A percentile compares a stretch with the other conserved stretches of the same genome.
Evolutionary conservation across 2,797 vertebrate genomes (phyloP).

Genomic region (Rhabdophis nuchalis): DNA sequence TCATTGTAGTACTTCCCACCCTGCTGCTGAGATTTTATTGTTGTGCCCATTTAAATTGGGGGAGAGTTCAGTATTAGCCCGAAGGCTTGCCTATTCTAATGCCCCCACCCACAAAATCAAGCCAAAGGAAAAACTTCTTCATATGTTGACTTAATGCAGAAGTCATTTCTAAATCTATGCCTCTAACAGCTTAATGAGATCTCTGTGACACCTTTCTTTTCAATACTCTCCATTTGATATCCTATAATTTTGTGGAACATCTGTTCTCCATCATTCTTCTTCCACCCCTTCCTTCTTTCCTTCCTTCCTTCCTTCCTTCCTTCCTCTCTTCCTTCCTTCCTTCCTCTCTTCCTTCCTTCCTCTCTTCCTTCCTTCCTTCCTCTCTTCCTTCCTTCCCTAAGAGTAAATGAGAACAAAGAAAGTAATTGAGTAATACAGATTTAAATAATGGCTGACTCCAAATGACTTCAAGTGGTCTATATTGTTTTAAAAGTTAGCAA

Average conservation of each 20-base stretch:
- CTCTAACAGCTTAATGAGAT: no score
- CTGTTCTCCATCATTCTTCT: accelerated
- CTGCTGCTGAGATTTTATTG: not conserved
- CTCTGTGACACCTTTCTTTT: not conserved
- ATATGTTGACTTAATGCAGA: not conserved
- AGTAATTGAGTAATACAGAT: not conserved
- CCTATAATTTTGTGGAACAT: not conserved
- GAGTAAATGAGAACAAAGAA: not conserved
- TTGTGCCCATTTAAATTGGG: not conserved
- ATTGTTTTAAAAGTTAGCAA: not conserved
- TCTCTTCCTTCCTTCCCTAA: not conserved
- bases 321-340: no score
- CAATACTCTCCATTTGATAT: not conserved
- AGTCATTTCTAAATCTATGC: not conserved
- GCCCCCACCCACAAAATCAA: not conserved
- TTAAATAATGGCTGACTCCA: not conserved
- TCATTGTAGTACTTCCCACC: not conserved
- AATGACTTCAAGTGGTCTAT: no score
- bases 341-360: no score
- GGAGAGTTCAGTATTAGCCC: not conserved
- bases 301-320: not conserved
- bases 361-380: not conserved
- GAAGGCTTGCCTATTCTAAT: not conserved
- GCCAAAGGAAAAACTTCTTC: not conserved
- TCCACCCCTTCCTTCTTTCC: not conserved